A percentile compares a stretch with the other conserved stretches of the same genome.
Conservation (phyloP, 2,797 vertebrate genomes). For the Mallotus villosus region DNA sequence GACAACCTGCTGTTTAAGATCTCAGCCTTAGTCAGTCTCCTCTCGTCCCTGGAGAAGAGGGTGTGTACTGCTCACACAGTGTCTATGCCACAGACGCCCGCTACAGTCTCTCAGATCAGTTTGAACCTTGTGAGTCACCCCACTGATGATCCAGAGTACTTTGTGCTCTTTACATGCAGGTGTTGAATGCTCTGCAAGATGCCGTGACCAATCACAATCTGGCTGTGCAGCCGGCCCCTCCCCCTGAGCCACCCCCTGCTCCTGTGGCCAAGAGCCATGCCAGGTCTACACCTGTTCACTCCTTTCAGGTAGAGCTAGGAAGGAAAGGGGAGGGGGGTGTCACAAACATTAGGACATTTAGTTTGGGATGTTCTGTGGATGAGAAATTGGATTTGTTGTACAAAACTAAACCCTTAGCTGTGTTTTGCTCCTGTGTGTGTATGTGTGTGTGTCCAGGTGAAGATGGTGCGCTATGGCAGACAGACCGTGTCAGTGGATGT, state of each 20-base stretch:
- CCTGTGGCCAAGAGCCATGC: constrained; percentile 51
- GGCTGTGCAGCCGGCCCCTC: constrained; percentile 64
- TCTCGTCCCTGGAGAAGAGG: constrained; percentile 84
- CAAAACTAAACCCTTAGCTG: background rate
- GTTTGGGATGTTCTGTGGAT: background rate
- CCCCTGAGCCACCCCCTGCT: constrained; percentile 54
- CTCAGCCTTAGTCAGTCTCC: constrained; percentile 78
- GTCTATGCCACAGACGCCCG: background rate
- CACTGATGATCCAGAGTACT: background rate
- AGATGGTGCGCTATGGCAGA: constrained; percentile 74
- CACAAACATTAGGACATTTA: too few species aligned
- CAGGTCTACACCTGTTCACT: constrained; percentile 65
- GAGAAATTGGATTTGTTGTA: background rate
- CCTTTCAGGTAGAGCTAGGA: constrained; percentile 70
- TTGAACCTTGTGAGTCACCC: background rate
- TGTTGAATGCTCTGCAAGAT: constrained; percentile 78
- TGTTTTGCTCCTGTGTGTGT: constrained; percentile 2
- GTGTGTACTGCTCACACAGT: constrained; percentile 51
- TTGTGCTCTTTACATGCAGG: constrained; percentile 55
- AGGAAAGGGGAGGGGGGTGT: too few species aligned
- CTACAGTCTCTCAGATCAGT: background rate
- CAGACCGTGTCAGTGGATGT: constrained; percentile 78
- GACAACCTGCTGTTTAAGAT: constrained; percentile 82
- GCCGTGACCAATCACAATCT: constrained; percentile 79
- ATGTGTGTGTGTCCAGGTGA: constrained; percentile 66